Percentiles rank a stretch among this genome's conserved stretches.
Conservation (phyloP, 2,113 vertebrate species). For the Clarias magur region DNA sequence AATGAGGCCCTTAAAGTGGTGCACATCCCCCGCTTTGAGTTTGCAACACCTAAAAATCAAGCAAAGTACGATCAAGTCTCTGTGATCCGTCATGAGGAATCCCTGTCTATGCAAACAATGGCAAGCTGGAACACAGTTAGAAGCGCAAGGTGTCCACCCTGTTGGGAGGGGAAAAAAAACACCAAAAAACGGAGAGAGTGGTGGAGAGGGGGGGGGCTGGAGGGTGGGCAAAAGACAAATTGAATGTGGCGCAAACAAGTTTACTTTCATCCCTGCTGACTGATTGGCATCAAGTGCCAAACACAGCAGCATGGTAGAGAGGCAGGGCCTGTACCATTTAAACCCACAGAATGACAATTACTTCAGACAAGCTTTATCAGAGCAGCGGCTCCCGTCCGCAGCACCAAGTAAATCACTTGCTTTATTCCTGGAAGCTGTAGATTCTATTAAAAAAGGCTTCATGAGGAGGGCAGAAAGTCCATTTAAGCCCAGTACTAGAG, state of each 20-base stretch:
- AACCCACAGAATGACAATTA: slow-evolving; percentile 58
- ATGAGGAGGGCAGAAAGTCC: slow-evolving; percentile 57
- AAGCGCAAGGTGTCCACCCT: slow-evolving; percentile 33
- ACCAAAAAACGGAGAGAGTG: not conserved
- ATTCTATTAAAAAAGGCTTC: slow-evolving; percentile 65
- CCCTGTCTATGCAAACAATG: slow-evolving; percentile 56
- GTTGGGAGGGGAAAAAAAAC: not conserved
- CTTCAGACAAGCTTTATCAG: slow-evolving; percentile 60
- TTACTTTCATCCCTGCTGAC: slow-evolving; percentile 63
- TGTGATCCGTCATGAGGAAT: slow-evolving; percentile 70
- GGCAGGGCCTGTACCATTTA: slow-evolving; percentile 49
- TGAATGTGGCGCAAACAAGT: slow-evolving; percentile 65
- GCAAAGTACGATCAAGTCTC: slow-evolving; percentile 64
- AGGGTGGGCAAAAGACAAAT: slow-evolving; percentile 55
- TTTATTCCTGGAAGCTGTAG: slow-evolving; percentile 60
- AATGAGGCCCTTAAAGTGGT: not conserved
- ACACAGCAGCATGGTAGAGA: slow-evolving; percentile 52
- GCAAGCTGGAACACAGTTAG: slow-evolving; percentile 38
- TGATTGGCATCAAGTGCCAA: slow-evolving; percentile 64
- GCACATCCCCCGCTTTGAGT: slow-evolving; percentile 72
- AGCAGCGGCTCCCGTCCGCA: slow-evolving; percentile 31
- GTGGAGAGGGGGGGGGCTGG: not conserved
- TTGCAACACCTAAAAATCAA: slow-evolving; percentile 71
- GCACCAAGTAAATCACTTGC: slow-evolving; percentile 57
- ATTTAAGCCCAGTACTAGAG: slow-evolving; percentile 68